phyloP scores from a whole-genome alignment of 92 coral and sea anemone genomes.

The Ricordea florida region DNA sequence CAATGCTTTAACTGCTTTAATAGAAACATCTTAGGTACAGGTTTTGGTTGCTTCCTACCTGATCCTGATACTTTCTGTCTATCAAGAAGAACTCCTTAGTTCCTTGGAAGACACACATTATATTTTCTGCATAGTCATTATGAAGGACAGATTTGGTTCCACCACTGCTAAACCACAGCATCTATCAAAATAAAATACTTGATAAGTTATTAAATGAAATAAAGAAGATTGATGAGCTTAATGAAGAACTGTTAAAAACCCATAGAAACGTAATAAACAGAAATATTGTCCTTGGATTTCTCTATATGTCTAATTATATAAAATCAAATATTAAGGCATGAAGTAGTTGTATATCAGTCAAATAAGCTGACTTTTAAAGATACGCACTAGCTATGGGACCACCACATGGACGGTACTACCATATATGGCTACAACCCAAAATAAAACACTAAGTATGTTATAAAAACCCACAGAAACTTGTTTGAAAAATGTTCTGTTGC shows the following conservation, averaged over 20 bases:
- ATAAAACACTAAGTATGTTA: no score
- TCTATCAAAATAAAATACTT: conserved; percentile 13
- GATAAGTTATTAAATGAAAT: background rate
- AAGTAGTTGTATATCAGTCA: no score
- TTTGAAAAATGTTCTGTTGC: no score
- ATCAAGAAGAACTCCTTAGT: conserved; percentile 65
- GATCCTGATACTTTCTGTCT: conserved; percentile 65
- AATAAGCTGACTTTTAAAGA: no score
- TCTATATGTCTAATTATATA: no score
- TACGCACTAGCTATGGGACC: no score
- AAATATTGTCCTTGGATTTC: no score
- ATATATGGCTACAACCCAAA: no score
- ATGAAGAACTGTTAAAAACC: background rate
- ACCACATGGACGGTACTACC: no score
- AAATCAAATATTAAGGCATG: no score
- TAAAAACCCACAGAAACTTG: no score
- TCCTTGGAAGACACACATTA: conserved; percentile 76
- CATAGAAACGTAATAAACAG: background rate
- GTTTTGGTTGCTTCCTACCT: conserved; percentile 18
- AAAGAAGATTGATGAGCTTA: background rate
- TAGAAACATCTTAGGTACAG: background rate
- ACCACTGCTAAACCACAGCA: conserved; percentile 91
- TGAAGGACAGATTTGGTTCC: conserved; percentile 90
- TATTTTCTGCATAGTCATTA: conserved; percentile 82
- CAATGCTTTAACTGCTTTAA: background rate